Base-by-base conservation (phyloP, 1,140 invertebrate genomes). In the Ips typographus region DNA sequence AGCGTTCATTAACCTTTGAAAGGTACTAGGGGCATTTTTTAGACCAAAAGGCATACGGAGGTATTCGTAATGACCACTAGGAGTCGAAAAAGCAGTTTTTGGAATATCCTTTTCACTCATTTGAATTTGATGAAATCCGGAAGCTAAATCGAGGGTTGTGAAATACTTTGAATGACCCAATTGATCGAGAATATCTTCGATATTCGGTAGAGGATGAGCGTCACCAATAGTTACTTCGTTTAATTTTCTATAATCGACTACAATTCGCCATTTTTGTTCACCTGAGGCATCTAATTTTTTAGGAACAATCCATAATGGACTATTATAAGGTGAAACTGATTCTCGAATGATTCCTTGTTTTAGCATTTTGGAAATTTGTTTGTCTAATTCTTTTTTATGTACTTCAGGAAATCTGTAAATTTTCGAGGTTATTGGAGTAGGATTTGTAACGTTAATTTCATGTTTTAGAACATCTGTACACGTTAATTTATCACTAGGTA, bases 111-210 rank as follows among this genome's bases (percentile, higher is more conserved):
- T 64, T 55, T 73, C 57, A 3, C 77, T 74, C 22, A 85, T 72
- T 61, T 64, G 47, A 36, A 86, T 78, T 75, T 87, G 83, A 76
- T 82, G 82, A 73, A 82, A 87, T 1, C 85, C 84, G 37, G 75
- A 78, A 0, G 77, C 73, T 7, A 85, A 70, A 75, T 87, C 84
- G 4, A 86, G 68, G 3, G 81, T 79, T 7, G 80, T 79, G 72
- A 86, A 86, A 69, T 80, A 84, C 40, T 77, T 77, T 38, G 77
- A 75, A 53, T 81, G 80, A 3, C 77, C 76, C 43, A 86, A 63
- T 43, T 74, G 72, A 65, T 83, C 78, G 39, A 87, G 72, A 47
- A 80, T 80, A 8, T 83, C 79, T 40, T 82, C 79, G 8, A 87
- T 84, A 52, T 80, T 76, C 1, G 85, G 85, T 4, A 88, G 68